Evolutionary conservation across 2,888 invertebrate species (phyloP).

Genomic region (Cryptus viduatorius): DNA sequence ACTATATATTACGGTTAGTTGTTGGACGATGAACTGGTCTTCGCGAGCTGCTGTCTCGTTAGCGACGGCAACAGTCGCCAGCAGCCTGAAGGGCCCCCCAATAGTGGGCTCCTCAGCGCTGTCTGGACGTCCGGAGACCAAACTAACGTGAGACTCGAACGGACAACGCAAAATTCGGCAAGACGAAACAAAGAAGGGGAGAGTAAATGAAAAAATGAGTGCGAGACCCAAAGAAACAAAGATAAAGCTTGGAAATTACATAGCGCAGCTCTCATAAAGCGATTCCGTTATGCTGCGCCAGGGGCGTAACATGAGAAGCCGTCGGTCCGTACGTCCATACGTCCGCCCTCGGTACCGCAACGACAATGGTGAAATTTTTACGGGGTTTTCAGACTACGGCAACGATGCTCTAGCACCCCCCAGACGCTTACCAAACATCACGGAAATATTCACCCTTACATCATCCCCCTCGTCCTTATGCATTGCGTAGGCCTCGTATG

Average conservation of each 20-base stretch:
- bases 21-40: constrained; percentile 62
- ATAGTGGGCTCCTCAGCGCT: background rate
- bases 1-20: background rate
- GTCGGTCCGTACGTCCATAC: constrained; percentile 70
- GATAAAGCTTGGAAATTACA: constrained; percentile 32
- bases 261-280: constrained; percentile 81
- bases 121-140: background rate
- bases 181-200: constrained; percentile 50
- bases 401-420: constrained; percentile 23
- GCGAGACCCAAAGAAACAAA: constrained; percentile 32
- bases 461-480: background rate
- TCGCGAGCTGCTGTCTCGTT: constrained; percentile 83
- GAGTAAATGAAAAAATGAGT: constrained; percentile 33
- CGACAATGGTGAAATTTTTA: constrained; percentile 77
- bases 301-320: constrained; percentile 83
- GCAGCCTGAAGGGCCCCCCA: constrained; percentile 37
- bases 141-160: constrained; percentile 23
- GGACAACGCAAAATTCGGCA: constrained; percentile 44
- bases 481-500: background rate
- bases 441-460: background rate
- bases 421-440: background rate
- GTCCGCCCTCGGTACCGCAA: constrained; percentile 74
- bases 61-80: constrained; percentile 72
- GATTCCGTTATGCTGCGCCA: constrained; percentile 81
- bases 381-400: constrained; percentile 72